Evolutionary conservation across 2,797 vertebrate species (phyloP), one percentile per base, ranked within the genome.

Genomic region (Chiloscyllium punctatum): DNA sequence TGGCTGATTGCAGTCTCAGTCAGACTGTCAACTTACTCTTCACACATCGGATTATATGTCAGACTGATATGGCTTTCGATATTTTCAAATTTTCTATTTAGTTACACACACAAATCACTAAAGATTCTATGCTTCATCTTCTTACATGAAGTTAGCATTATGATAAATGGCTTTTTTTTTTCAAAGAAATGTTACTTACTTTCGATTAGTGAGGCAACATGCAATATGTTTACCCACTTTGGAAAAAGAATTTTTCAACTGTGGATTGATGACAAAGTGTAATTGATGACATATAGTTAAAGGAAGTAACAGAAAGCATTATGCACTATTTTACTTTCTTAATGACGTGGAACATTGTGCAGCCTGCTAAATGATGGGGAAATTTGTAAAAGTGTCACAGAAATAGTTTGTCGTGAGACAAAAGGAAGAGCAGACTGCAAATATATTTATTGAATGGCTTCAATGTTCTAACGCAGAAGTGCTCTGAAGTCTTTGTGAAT

Each of bases 271-370:
- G 71, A 53, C 42, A 95, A 71, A 77, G 71, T 18, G 51, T 95
- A 95, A 95, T 53, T 95, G 71, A 95, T 77, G 71, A 27, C 94
- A 77, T 48, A 71, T 74, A 72, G 33, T 91, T 95, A 77, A 74
- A 77, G 71, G 94, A 77, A 57, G 71, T 77, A 95, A 95, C 94
- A 95, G 71, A 23, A 95, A 74, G 69, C 94, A 95, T 77, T 53
- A 77, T 57, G 71, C 42, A 77, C 71, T 74, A 23, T 53, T 77
- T 95, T 95, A 77, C 69, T 77, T 71, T 33, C 71, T 95, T 95
- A 95, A 95, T 95, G 94, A 33, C 74, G 71, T 94, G 71, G 71
- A 95, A 95, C 71, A 77, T 7, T 25, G 4, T 77, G 71, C 25
- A 51, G 69, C 9, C 42, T 92, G 23, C 42, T 53, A 51, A 95